Percentiles rank a stretch among this genome's conserved stretches.
Evolutionary conservation across 2,797 vertebrate genomes (phyloP).

Genomic region (Trachurus trachurus): DNA sequence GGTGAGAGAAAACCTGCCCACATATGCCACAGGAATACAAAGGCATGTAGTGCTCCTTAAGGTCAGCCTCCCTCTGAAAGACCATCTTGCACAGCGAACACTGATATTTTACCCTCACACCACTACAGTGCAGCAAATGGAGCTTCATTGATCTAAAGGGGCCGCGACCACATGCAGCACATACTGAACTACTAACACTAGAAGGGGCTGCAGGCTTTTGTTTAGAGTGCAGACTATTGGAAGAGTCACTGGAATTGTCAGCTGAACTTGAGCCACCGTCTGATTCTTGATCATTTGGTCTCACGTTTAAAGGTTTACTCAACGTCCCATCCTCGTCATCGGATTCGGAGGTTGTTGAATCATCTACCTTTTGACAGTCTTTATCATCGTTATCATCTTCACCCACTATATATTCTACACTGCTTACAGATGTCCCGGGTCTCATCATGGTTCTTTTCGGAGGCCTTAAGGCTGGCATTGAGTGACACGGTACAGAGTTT

Average conservation of each 20-base stretch:
- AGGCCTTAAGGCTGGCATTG: not conserved
- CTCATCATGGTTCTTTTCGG: constrained; percentile 25
- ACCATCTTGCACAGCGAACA: constrained; percentile 69
- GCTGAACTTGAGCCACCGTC: constrained; percentile 59
- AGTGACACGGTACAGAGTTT: not conserved
- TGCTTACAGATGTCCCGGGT: constrained; percentile 13
- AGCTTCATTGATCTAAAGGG: constrained; percentile 71
- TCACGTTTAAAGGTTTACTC: not conserved
- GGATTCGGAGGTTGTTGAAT: constrained; percentile 35
- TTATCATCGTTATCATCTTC: constrained; percentile 32
- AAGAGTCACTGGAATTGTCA: constrained; percentile 57
- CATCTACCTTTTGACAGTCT: constrained; percentile 19
- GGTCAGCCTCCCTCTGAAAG: constrained; percentile 50
- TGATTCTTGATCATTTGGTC: constrained; percentile 28
- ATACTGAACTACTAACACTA: constrained; percentile 14
- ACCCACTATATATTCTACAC: constrained; percentile 49
- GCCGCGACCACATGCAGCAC: constrained; percentile 67
- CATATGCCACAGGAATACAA: constrained; percentile 70
- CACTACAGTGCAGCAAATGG: constrained; percentile 73
- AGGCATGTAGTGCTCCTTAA: constrained; percentile 68
- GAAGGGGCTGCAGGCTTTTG: not conserved
- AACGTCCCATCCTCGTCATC: not conserved
- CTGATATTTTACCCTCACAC: constrained; percentile 42
- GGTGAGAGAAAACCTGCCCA: constrained; percentile 66
- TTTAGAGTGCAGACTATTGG: constrained; percentile 2